Percentiles rank a stretch among this genome's conserved stretches.
Conservation (phyloP, 2,797 vertebrate genomes). For the Numenius phaeopus region DNA sequence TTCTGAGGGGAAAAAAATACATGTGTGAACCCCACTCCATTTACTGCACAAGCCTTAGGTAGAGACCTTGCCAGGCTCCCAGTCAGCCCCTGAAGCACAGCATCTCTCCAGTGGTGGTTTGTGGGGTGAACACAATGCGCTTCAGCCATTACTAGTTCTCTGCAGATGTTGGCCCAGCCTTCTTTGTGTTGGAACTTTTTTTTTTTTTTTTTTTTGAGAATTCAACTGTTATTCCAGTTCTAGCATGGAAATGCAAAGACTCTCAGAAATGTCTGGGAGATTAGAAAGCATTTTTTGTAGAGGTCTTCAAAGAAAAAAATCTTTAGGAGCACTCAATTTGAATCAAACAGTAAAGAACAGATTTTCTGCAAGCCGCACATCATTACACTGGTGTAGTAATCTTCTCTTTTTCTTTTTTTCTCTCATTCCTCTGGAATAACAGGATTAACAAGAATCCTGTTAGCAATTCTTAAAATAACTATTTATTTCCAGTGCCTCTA, state of each 20-base stretch:
- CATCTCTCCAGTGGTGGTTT: fast-evolving
- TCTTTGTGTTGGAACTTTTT: not conserved
- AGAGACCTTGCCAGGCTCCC: not conserved
- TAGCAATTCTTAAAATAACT: not conserved
- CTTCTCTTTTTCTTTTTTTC: not conserved
- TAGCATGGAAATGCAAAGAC: not conserved
- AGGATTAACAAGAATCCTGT: not conserved
- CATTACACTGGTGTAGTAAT: not conserved
- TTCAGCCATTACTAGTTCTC: not conserved
- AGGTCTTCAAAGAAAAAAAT: not conserved
- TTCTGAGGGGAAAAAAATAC: not conserved
- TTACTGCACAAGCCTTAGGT: no score
- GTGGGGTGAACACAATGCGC: not conserved
- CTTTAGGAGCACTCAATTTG: not conserved
- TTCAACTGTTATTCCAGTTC: not conserved
- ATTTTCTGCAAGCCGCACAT: not conserved
- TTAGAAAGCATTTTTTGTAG: not conserved
- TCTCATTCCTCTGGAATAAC: not conserved
- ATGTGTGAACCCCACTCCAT: not conserved
- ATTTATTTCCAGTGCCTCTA: not conserved
- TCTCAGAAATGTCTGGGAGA: not conserved
- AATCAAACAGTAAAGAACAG: not conserved
- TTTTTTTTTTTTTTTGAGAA: not conserved
- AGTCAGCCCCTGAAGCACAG: fast-evolving
- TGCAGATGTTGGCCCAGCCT: not conserved